A percentile compares a stretch with the other conserved stretches of the same genome.
phyloP scores from a whole-genome alignment of 2,113 vertebrate species.

The Chaetodon trifascialis region DNA sequence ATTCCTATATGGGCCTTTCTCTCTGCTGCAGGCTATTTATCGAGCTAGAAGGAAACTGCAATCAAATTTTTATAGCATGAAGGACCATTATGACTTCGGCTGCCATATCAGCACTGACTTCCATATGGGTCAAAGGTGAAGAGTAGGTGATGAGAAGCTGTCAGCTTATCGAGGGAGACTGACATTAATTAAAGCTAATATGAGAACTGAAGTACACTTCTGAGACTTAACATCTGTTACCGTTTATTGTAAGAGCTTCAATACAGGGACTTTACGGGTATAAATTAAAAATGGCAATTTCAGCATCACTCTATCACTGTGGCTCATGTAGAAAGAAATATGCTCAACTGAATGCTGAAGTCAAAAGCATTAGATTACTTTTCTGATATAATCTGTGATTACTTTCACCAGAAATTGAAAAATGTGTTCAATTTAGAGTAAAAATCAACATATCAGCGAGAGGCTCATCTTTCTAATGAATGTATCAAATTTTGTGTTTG shows the following conservation, averaged over 20 bases:
- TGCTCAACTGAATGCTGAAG: not conserved
- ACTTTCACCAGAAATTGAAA: not conserved
- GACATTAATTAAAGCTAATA: conserved; percentile 19
- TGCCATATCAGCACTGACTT: conserved; percentile 16
- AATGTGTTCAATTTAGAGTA: not conserved
- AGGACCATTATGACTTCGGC: conserved; percentile 13
- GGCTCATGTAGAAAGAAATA: not conserved
- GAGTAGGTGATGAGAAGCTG: conserved; percentile 6
- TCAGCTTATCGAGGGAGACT: conserved; percentile 1
- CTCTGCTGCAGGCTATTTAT: conserved; percentile 1
- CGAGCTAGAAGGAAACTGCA: not conserved
- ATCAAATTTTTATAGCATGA: conserved; percentile 27
- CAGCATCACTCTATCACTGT: not conserved
- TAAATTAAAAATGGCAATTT: conserved; percentile 15
- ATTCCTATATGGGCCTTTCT: not conserved
- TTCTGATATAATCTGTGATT: not conserved
- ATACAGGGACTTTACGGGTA: conserved; percentile 2
- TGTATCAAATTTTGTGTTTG: not conserved
- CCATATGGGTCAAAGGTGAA: not conserved
- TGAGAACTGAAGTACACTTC: conserved; percentile 6
- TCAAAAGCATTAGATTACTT: not conserved
- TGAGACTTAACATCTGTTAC: conserved; percentile 16
- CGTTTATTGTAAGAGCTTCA: conserved; percentile 17
- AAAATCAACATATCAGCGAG: not conserved
- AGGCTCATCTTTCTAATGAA: not conserved